phyloP scores from a whole-genome alignment of 2,113 vertebrate genomes.

The Colinus virginianus region DNA sequence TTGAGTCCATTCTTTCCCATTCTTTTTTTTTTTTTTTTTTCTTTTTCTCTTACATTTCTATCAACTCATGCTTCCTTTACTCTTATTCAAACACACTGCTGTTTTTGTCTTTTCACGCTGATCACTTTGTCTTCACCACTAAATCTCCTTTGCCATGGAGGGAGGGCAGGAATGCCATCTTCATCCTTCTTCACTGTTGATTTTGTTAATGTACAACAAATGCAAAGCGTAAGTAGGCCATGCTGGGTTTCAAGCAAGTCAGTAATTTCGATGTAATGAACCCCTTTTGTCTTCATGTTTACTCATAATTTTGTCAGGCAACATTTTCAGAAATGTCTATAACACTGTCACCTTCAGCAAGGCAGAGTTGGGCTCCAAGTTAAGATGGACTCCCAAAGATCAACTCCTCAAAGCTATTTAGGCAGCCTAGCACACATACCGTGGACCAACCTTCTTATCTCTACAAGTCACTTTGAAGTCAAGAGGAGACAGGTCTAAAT shows the following conservation, averaged over 20 bases:
- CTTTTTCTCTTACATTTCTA: neutral
- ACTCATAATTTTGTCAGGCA: neutral
- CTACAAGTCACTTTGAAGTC: constrained; percentile 56
- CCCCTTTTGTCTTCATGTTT: neutral
- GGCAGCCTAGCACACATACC: constrained; percentile 1
- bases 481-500: constrained; percentile 53
- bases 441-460: constrained; percentile 47
- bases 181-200: neutral
- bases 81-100: neutral
- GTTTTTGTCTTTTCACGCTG: neutral
- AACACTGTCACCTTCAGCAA: neutral
- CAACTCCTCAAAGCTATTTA: neutral
- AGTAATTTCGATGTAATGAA: neutral
- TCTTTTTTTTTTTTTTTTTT: neutral
- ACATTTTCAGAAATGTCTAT: neutral
- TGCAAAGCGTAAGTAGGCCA: neutral
- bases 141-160: neutral
- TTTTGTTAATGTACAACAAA: neutral
- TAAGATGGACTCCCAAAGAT: neutral
- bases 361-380: neutral
- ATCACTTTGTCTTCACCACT: neutral
- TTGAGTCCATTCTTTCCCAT: neutral
- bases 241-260: neutral
- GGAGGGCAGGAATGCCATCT: neutral
- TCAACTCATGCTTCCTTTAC: neutral